Evolutionary conservation across 2,797 vertebrate species (phyloP), one percentile per base, ranked within the genome.

Genomic region (Bovichtus diacanthus): DNA sequence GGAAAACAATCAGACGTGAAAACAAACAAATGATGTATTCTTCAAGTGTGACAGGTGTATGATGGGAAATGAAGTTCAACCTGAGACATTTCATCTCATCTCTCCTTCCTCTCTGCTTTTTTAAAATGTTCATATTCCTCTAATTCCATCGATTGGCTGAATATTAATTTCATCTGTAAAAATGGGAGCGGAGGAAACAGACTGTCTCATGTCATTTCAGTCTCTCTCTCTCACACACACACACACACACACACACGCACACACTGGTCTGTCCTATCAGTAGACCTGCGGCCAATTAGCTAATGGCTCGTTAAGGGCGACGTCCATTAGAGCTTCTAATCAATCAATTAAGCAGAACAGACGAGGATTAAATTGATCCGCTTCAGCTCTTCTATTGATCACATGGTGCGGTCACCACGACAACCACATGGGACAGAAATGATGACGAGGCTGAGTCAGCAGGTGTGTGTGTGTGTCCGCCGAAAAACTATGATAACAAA

Each of bases 291-390:
- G 54, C 80, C 85, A 90, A 91, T 91, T 85, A 90, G 87, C 87
- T 91, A 91, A 91, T 91, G 84, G 83, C 76, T 92, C 56, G 18
- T 90, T 91, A 81, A 80, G 81, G 50, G 38, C 19, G 10, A 10
- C 19, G 29, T 78, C 81, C 86, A 86, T 88, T 88, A 87, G 21
- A 82, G 38, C 50, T 29, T 80, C 78, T 78, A 83, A 90, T 91
- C 79, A 88, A 90, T 92, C 81, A 90, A 70, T 90, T 87, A 87
- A 81, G 19, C 47, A 55, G 62, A 84, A 74, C 65, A 68, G 80
- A 89, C 16, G 56, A 88, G 78, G 46, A 71, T 80, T 85, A 82
- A 76, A 92, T 90, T 87, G 91, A 86, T 88, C 72, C 9, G 23
- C 67, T 51, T 80, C 72, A 63, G 50, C 67, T 41, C 72, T 60